A percentile compares a stretch with the other conserved stretches of the same genome.
Conservation (phyloP, 1,140 invertebrate species). For the Onthophagus taurus region DNA sequence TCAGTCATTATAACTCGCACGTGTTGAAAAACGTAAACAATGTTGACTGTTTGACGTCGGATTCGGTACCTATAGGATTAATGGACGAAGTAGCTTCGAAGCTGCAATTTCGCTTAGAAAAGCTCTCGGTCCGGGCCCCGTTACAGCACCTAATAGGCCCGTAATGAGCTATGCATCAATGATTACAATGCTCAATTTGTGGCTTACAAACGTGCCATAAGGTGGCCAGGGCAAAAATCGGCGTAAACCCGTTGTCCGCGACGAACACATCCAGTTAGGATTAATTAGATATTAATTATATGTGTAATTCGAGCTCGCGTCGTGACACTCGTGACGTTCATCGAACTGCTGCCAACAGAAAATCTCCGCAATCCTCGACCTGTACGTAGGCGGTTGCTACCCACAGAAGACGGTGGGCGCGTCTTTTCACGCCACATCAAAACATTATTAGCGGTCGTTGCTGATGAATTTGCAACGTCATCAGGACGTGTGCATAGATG, state of each 20-base stretch:
- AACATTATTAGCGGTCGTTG: slow-evolving; percentile 11
- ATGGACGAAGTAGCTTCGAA: too few species aligned
- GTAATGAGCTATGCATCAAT: slow-evolving; percentile 21
- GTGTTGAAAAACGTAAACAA: too few species aligned
- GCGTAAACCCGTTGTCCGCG: neutral
- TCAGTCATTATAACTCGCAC: too few species aligned
- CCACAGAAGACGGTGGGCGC: neutral
- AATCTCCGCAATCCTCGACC: neutral
- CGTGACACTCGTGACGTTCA: neutral
- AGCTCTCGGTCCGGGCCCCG: slow-evolving; percentile 14
- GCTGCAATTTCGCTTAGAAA: slow-evolving; percentile 20
- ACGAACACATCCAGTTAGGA: slow-evolving; percentile 10
- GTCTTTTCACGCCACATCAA: slow-evolving; percentile 6
- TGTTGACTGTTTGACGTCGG: too few species aligned
- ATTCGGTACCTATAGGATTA: too few species aligned
- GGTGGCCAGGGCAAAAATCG: neutral
- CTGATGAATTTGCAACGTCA: too few species aligned
- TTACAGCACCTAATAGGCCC: slow-evolving; percentile 20
- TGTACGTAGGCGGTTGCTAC: neutral
- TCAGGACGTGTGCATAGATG: too few species aligned
- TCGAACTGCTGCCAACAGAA: too few species aligned
- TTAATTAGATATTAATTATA: slow-evolving; percentile 13
- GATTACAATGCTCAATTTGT: slow-evolving; percentile 17
- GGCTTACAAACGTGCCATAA: neutral
- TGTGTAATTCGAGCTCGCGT: slow-evolving; percentile 6